Percentiles rank a stretch among this genome's conserved stretches.
Evolutionary conservation across 2,113 vertebrate genomes (phyloP).

Genomic region (Caloenas nicobarica): DNA sequence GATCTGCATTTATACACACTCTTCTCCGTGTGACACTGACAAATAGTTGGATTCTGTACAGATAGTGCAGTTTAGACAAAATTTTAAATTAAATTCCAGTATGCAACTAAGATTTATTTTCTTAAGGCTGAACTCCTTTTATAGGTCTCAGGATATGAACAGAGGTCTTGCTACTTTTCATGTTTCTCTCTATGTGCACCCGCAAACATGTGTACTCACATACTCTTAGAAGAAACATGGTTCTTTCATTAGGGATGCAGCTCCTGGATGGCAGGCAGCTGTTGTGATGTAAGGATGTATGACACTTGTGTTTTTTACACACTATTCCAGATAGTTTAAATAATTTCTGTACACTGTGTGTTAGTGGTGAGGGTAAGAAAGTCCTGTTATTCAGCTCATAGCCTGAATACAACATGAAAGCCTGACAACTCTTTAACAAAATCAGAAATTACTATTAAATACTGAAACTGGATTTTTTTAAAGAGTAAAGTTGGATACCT

Average conservation of each 20-base stretch:
- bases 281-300: not conserved
- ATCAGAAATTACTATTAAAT: not conserved
- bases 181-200: not conserved
- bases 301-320: not conserved
- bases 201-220: not conserved
- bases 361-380: not conserved
- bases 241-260: not conserved
- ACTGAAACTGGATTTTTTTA: not conserved
- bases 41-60: not conserved
- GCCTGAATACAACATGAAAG: not conserved
- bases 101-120: not conserved
- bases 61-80: not conserved
- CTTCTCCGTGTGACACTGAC: not conserved
- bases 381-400: not conserved
- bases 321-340: not conserved
- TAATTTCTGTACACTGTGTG: not conserved
- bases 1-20: not conserved
- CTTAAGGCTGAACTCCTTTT: not conserved
- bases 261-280: not conserved
- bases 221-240: not conserved
- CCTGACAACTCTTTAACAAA: not conserved
- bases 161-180: not conserved
- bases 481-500: not conserved
- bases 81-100: not conserved
- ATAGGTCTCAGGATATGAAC: not conserved